A percentile compares a stretch with the other conserved stretches of the same genome.
phyloP scores from a whole-genome alignment of 1,140 invertebrate species.

The Nylanderia fulva region DNA sequence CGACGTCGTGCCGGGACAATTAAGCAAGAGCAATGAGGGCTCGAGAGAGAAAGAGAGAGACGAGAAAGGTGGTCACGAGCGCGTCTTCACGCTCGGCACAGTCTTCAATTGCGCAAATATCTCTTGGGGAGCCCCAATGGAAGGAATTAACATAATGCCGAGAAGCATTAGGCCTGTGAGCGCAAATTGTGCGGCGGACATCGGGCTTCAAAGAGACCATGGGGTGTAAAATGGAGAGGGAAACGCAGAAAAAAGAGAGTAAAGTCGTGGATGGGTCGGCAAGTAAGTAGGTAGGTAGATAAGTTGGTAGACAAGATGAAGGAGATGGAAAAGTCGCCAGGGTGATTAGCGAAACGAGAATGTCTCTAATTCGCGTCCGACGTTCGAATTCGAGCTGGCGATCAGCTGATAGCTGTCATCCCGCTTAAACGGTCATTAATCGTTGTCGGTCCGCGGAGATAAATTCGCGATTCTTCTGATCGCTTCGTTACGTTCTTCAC shows the following conservation, averaged over 20 bases:
- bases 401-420: not conserved
- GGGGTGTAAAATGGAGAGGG: not conserved
- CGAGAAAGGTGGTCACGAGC: slow-evolving; percentile 66
- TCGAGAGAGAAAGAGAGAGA: slow-evolving; percentile 32
- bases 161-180: slow-evolving; percentile 74
- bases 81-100: slow-evolving; percentile 68
- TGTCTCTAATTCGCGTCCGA: slow-evolving; percentile 6
- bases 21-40: slow-evolving; percentile 35
- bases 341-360: slow-evolving; percentile 32
- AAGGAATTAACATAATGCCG: slow-evolving; percentile 78
- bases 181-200: slow-evolving; percentile 70
- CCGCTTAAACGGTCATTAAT: slow-evolving; percentile 48
- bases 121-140: slow-evolving; percentile 66
- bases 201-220: slow-evolving; percentile 64
- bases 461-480: slow-evolving; percentile 31
- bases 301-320: not conserved
- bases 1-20: slow-evolving; percentile 30
- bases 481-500: not conserved
- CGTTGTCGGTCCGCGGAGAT: not conserved
- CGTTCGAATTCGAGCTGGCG: not conserved
- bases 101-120: slow-evolving; percentile 76
- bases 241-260: slow-evolving; percentile 15
- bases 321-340: slow-evolving; percentile 55
- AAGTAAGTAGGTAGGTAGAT: slow-evolving; percentile 10
- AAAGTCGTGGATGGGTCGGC: slow-evolving; percentile 5